Base-by-base conservation (phyloP, 2,888 invertebrate genomes). In the Strigamia crassipes region DNA sequence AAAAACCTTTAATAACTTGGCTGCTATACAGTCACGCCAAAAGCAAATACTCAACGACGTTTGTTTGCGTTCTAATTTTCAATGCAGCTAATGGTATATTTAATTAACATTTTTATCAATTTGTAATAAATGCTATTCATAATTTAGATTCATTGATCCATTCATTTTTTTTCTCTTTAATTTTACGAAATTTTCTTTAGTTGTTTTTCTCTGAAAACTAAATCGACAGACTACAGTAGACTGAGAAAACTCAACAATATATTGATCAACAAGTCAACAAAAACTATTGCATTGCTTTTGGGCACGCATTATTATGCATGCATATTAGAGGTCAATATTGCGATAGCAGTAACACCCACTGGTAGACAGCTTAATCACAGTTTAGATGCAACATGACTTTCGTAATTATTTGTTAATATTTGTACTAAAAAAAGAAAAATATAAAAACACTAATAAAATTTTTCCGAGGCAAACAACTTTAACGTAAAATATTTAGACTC, bases 401-500 rank as follows among this genome's bases (percentile, higher is more conserved):
- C 61, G 8, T 38, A 38, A 38, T 38, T 38, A 23, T 61, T 61
- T 9, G 61, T 61, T 61, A 61, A n/a, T 61, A 61, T 61, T 61
- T 56, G n/a, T 56, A 8, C 21, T 21, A 1, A 27, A 27, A 27
- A 18, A 18, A 23, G 21, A 61, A 61, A 18, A 6, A 61, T 61
- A 18, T 61, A n/a, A 23, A 12, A 23, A 61, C 5, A 8, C 4
- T 21, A 21, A 61, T 18, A 21, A 23, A 23, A 61, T 1, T 10
- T 61, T 61, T 61, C 23, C 18, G 1, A 61, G 10, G 4, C 61
- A 61, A 18, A 23, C 23, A 61, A 61, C 61, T 61, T 23, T 18
- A 61, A 61, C 61, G n/a, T 61, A 61, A 61, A 61, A 61, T 61
- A 61, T 61, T 61, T 61, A 61, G 61, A n/a, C 23, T 61, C 6